Conservation (phyloP, 2,888 invertebrate species). For the Liposcelis brunnea region DNA sequence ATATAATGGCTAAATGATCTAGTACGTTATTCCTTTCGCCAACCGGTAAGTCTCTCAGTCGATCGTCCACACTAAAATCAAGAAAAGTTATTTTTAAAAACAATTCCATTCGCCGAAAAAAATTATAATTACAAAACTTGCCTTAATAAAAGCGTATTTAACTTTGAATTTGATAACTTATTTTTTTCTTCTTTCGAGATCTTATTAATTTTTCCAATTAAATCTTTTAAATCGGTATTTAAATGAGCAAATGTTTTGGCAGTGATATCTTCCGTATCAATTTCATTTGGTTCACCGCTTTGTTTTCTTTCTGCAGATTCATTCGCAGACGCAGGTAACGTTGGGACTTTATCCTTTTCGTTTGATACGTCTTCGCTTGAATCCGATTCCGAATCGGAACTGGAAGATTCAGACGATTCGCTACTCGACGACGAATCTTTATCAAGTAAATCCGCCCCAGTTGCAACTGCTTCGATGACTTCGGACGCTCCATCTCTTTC, state of each 20-base stretch:
- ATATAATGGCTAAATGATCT: slow-evolving; percentile 31
- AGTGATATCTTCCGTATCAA: too few species aligned
- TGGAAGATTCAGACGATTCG: too few species aligned
- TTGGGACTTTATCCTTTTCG: too few species aligned
- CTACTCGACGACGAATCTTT: slow-evolving; percentile 5
- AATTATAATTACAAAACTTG: too few species aligned
- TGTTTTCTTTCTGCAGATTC: too few species aligned
- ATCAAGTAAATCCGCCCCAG: slow-evolving; percentile 23
- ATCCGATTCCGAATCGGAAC: too few species aligned
- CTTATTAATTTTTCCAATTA: neutral
- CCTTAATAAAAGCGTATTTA: too few species aligned
- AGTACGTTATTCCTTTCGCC: slow-evolving; percentile 29
- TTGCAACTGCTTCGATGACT: slow-evolving; percentile 37
- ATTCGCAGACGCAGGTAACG: too few species aligned
- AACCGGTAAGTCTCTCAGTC: slow-evolving; percentile 23
- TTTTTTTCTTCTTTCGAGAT: neutral
- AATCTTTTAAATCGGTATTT: neutral
- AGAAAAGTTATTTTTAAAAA: slow-evolving; percentile 10
- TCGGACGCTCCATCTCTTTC: slow-evolving; percentile 20
- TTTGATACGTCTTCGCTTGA: too few species aligned
- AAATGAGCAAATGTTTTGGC: too few species aligned
- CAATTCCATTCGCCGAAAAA: slow-evolving; percentile 4
- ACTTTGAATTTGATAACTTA: neutral
- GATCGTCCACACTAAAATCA: slow-evolving; percentile 27
- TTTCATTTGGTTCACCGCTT: too few species aligned